Percentiles rank a stretch among this genome's conserved stretches.
Evolutionary conservation across 2,888 invertebrate genomes (phyloP).

Genomic region (Conops quadrifasciatus): DNA sequence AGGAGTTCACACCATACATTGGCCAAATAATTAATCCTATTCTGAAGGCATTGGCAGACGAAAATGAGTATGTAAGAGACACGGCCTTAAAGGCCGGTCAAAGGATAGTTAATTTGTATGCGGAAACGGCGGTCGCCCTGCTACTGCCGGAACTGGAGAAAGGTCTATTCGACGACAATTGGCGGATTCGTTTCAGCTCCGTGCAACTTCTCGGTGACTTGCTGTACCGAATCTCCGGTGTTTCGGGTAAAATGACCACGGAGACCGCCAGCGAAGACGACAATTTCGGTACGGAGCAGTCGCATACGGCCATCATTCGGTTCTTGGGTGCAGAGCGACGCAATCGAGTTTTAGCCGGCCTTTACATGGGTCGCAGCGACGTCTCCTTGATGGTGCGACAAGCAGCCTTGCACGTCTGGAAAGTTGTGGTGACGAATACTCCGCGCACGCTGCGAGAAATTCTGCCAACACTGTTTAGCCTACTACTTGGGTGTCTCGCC

Average conservation of each 20-base stretch:
- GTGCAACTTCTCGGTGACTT: conserved; percentile 96
- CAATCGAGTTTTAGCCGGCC: conserved; percentile 90
- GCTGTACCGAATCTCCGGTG: conserved; percentile 94
- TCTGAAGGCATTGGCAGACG: conserved; percentile 96
- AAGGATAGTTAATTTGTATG: conserved; percentile 94
- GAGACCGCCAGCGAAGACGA: conserved; percentile 98
- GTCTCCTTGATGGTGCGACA: conserved; percentile 97
- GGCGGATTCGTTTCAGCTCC: conserved; percentile 95
- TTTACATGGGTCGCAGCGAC: conserved; percentile 98
- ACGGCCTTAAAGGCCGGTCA: conserved; percentile 97
- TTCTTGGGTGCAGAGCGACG: conserved; percentile 89
- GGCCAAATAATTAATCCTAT: conserved; percentile 97
- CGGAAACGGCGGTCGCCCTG: conserved; percentile 91
- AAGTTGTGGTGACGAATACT: conserved; percentile 98
- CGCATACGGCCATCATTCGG: conserved; percentile 88
- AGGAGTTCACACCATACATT: conserved; percentile 94
- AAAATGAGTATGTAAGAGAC: conserved; percentile 97
- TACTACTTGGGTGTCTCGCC: conserved; percentile 92
- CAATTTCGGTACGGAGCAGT: conserved; percentile 97
- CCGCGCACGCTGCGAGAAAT: conserved; percentile 96
- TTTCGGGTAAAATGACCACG: conserved; percentile 98
- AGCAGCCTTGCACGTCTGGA: conserved; percentile 99
- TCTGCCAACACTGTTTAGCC: conserved; percentile 89
- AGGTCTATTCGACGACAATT: conserved; percentile 97
- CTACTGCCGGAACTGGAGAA: conserved; percentile 92